Base-by-base conservation (phyloP, 1,140 invertebrate species). In the Arctopsyche grandis region DNA sequence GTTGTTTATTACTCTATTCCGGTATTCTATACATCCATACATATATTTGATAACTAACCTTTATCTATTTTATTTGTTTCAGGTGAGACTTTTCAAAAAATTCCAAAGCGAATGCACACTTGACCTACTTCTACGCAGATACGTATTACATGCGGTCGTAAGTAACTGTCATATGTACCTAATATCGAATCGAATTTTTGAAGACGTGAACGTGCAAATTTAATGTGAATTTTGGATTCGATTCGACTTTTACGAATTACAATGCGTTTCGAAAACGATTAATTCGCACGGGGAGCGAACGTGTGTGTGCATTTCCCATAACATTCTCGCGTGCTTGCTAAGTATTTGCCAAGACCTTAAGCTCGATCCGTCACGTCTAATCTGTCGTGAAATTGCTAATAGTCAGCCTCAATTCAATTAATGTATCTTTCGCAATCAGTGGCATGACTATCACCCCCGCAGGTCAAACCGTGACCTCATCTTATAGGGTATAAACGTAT, bases 331-430 rank as follows among this genome's bases (percentile, higher is more conserved):
- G 46, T 74, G 71, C 52, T 56, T 12, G 46, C 24, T 24, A 56
- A 74, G 16, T 52, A 56, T 74, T 74, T 21, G 71, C 71, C 22
- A 19, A 73, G 43, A 73, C n/a, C 69, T 43, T 29, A 29, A 56
- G 1, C 21, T 0, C 21, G 26, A 76, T 63, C 29, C 21, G 24
- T 76, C 58, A 66, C 24, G 74, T 56, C 63, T 76, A 63, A 76
- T 76, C 26, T 16, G 26, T 60, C 29, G 73, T 60, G 74, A 76
- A 76, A 76, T 76, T 26, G 24, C 29, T 76, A 76, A 76, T 76
- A 66, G 26, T 19, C 74, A 19, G 44, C 63, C n/a, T 63, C 5
- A n/a, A 66, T 76, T 76, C 74, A 66, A 60, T 76, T 63, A 75
- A 26, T 66, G 7, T 3, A 22, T 5, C 3, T 1, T 44, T 16